Evolutionary conservation across 2,113 vertebrate genomes (phyloP).

Genomic region (Trinectes maculatus): DNA sequence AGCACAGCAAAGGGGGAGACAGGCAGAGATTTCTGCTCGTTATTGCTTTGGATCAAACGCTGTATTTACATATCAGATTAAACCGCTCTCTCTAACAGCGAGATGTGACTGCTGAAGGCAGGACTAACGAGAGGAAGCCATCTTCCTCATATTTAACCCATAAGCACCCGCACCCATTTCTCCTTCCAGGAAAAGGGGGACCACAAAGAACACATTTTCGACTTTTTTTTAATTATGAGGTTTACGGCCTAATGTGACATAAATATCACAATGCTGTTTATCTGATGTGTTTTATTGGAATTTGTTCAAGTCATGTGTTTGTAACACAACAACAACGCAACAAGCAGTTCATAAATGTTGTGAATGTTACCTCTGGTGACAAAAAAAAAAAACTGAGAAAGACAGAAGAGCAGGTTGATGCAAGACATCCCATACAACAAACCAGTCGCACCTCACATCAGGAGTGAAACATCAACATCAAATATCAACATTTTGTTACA

Average conservation of each 20-base stretch:
- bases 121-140: slow-evolving; percentile 90
- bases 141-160: slow-evolving; percentile 68
- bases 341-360: no score
- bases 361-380: no score
- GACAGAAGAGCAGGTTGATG: slow-evolving; percentile 51
- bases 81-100: slow-evolving; percentile 87
- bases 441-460: slow-evolving; percentile 1
- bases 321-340: no score
- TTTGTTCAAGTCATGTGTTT: no score
- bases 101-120: slow-evolving; percentile 88
- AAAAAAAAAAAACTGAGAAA: no score
- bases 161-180: no score
- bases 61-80: slow-evolving; percentile 99
- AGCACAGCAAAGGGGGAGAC: slow-evolving; percentile 67
- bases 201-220: no score
- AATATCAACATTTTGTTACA: slow-evolving; percentile 88
- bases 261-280: no score
- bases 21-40: slow-evolving; percentile 84
- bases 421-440: slow-evolving; percentile 35
- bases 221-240: no score
- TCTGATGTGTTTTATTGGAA: no score
- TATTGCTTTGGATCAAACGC: slow-evolving; percentile 89
- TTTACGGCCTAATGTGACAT: no score
- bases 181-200: no score
- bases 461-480: slow-evolving; percentile 80